A percentile compares a stretch with the other conserved stretches of the same genome.
Conservation (phyloP, 2,113 vertebrate genomes). For the Elaphurus davidianus region DNA sequence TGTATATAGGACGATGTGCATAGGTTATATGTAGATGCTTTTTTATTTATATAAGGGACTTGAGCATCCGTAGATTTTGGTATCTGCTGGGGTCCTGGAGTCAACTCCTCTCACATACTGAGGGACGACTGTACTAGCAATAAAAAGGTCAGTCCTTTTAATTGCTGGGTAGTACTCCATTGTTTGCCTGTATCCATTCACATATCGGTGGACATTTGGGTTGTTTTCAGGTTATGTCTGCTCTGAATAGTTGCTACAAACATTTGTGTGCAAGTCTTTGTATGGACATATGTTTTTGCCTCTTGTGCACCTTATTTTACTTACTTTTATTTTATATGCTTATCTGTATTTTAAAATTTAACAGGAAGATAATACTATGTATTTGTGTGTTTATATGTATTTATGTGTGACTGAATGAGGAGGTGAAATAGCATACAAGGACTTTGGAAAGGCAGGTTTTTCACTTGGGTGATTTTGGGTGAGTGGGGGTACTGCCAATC, state of each 20-base stretch:
- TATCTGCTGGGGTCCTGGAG: neutral
- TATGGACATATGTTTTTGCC: neutral
- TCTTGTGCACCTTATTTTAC: neutral
- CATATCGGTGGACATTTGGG: neutral
- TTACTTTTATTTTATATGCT: neutral
- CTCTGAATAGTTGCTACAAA: neutral
- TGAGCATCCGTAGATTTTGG: neutral
- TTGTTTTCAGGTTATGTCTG: constrained; percentile 17
- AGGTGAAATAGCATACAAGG: neutral
- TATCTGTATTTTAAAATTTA: neutral
- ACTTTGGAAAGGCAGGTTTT: neutral
- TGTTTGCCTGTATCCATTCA: neutral
- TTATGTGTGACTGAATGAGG: neutral
- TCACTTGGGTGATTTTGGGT: neutral
- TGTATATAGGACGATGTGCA: neutral
- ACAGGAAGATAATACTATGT: neutral
- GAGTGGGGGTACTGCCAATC: neutral
- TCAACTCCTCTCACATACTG: neutral
- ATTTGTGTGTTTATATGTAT: neutral
- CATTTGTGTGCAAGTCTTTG: neutral
- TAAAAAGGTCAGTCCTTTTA: neutral
- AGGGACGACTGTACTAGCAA: neutral
- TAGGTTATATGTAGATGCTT: neutral
- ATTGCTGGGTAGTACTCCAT: neutral
- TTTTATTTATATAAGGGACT: neutral